Conservation (phyloP, 35 echinoderm and acorn worm species). For the Diadema setosum region DNA sequence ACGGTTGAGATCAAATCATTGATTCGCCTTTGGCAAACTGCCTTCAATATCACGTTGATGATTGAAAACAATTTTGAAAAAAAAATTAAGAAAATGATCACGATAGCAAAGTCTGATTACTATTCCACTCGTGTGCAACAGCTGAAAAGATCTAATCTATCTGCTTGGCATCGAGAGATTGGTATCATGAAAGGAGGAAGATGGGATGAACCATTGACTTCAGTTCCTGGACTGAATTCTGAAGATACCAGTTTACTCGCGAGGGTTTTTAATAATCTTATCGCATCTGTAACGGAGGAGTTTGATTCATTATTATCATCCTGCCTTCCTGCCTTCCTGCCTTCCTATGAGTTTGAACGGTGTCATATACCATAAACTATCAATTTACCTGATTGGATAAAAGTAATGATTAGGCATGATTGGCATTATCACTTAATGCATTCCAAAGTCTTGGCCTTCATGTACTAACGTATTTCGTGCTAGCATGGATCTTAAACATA, state of each 20-base stretch:
- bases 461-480: too few species aligned
- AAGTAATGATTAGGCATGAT: too few species aligned
- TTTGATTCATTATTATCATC: neutral
- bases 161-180: slow-evolving; percentile 22
- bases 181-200: neutral
- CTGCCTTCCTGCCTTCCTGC: slow-evolving; percentile 22
- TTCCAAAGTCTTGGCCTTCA: too few species aligned
- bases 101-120: neutral
- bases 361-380: too few species aligned
- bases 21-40: neutral
- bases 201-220: neutral
- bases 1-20: neutral
- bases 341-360: neutral
- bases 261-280: neutral
- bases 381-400: too few species aligned
- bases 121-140: slow-evolving; percentile 17
- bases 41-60: neutral
- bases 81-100: neutral
- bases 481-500: too few species aligned
- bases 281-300: neutral
- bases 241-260: neutral
- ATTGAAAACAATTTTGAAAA: neutral
- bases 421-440: too few species aligned
- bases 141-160: slow-evolving; percentile 9
- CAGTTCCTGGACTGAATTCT: neutral